Percentiles rank a stretch among this genome's conserved stretches.
Conservation (phyloP, 2,797 vertebrate species). For the Perodicticus potto region DNA sequence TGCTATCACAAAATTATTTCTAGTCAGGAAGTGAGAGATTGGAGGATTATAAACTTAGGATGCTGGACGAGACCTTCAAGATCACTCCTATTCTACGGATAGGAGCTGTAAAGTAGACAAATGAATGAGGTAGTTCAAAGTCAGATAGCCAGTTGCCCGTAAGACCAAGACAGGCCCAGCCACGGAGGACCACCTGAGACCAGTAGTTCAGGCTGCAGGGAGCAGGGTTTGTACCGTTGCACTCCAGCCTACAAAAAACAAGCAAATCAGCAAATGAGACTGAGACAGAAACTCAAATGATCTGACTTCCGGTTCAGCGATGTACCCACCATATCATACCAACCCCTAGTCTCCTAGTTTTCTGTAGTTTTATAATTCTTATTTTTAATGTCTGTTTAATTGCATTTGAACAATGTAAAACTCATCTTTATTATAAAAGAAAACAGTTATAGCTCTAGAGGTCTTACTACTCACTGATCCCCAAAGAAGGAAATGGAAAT, state of each 20-base stretch:
- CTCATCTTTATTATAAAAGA: background rate
- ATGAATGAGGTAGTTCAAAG: background rate
- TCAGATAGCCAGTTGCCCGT: background rate
- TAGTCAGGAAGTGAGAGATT: background rate
- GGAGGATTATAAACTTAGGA: background rate
- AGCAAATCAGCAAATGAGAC: too few relatives aligned
- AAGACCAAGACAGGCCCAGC: background rate
- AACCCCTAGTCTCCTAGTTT: background rate
- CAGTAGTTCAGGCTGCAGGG: too few relatives aligned
- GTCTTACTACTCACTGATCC: background rate
- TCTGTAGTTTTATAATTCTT: background rate
- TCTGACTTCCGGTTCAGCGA: background rate
- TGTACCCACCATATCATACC: background rate
- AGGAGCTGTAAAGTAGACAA: background rate
- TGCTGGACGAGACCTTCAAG: background rate
- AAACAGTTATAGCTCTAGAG: background rate
- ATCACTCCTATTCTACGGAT: slow-evolving; percentile 8
- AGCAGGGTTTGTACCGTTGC: too few relatives aligned
- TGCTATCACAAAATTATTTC: background rate
- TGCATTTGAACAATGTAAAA: slow-evolving; percentile 5
- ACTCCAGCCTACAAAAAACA: too few relatives aligned
- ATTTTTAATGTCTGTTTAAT: background rate
- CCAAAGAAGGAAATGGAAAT: background rate
- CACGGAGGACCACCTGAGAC: too few relatives aligned
- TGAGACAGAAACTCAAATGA: background rate